A percentile compares a stretch with the other conserved stretches of the same genome.
Conservation (phyloP, 2,113 vertebrate species). For the Archocentrus centrarchus region DNA sequence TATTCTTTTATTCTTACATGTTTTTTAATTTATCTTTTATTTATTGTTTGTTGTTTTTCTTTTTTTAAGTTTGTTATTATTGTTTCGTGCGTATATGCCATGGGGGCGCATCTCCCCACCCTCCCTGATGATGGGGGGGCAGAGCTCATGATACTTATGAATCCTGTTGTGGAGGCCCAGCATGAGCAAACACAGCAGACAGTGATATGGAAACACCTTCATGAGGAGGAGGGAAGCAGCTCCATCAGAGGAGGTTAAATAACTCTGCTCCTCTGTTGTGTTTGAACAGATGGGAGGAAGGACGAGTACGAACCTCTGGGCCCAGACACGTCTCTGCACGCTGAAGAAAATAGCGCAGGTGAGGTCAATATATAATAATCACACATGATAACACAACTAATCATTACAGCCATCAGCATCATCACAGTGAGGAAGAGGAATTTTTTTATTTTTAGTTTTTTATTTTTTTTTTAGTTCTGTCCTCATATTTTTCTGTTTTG, state of each 20-base stretch:
- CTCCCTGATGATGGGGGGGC: too few species aligned
- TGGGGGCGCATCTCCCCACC: neutral
- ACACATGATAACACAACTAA: neutral
- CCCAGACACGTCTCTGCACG: slow-evolving; percentile 86
- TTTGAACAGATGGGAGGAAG: slow-evolving; percentile 88
- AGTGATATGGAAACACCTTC: slow-evolving; percentile 85
- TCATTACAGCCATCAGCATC: neutral
- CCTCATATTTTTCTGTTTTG: neutral
- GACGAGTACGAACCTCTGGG: slow-evolving; percentile 89
- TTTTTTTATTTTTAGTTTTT: too few species aligned
- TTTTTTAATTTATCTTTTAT: neutral
- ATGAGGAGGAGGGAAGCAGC: slow-evolving; percentile 18
- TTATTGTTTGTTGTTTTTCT: neutral
- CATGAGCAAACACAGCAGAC: slow-evolving; percentile 82
- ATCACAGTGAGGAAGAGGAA: neutral
- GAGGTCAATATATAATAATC: slow-evolving; percentile 55
- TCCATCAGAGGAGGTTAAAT: neutral
- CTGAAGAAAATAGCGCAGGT: slow-evolving; percentile 88
- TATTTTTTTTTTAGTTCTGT: neutral
- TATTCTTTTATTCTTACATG: too few species aligned
- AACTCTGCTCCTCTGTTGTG: slow-evolving; percentile 15
- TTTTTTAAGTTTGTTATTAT: neutral
- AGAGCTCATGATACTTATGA: slow-evolving; percentile 89
- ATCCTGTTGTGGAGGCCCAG: slow-evolving; percentile 79
- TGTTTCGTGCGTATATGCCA: too few species aligned